Evolutionary conservation across 2,113 vertebrate genomes (phyloP), one percentile per base, ranked within the genome.

Genomic region (Balaeniceps rex): DNA sequence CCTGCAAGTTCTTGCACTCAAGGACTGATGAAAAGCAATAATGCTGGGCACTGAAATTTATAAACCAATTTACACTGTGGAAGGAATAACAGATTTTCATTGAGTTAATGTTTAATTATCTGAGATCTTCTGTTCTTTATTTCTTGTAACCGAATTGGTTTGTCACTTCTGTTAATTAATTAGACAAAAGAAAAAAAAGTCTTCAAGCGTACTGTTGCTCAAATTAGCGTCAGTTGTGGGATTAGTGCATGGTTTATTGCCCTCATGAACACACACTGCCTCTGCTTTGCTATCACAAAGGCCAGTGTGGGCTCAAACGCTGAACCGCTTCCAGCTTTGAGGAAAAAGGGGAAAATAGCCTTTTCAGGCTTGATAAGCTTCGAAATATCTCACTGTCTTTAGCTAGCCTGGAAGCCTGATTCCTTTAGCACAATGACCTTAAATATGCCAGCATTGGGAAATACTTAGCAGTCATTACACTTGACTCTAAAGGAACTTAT

Each of bases 101-200:
- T 51, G 47, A 85, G 40, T 52, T 94, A 76, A 88, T 93, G 77
- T 87, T 94, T 96, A 93, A 95, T 97, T 91, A 87, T 89, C 83
- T 72, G 65, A 90, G 76, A 88, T 92, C 12, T 83, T 90, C 31
- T 68, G 26, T 94, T 85, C 78, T 33, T 95, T 95, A 72, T 61
- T 94, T 93, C 76, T 65, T 83, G 71, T 66, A 77, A 86, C 52
- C 28, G 60, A 95, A 95, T 96, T 87, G 75, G 65, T 93, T 86
- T 96, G 71, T 83, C 61, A 83, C 79, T 87, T 95, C 86, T 87
- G 42, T 88, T 97, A 88, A 95, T 92, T 96, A 96, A 93, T 88
- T 96, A 83, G 58, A 60, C 17, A 79, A 76, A 91, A 55, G 24
- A 70, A 71, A 94, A 65, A 69, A 88, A 38, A n/a, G 42, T 46